phyloP scores from a whole-genome alignment of 1,140 invertebrate genomes.

The Lysiphlebus fabarum region DNA sequence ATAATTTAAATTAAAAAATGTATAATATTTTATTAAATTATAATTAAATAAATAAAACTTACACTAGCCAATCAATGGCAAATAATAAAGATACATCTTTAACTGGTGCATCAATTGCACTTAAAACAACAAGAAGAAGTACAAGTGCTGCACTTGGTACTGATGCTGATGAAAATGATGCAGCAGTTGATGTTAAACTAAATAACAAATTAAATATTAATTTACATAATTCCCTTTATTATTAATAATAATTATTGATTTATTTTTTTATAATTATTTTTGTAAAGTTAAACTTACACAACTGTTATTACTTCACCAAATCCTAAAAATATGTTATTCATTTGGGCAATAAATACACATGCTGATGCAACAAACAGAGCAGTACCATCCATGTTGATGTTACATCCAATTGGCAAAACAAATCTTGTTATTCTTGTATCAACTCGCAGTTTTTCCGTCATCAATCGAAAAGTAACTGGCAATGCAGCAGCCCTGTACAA shows the following conservation, averaged over 20 bases:
- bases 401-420: slow-evolving; percentile 86
- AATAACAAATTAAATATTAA: slow-evolving; percentile 7
- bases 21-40: background rate
- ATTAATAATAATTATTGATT: background rate
- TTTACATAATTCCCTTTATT: background rate
- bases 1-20: background rate
- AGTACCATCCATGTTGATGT: slow-evolving; percentile 93
- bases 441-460: slow-evolving; percentile 87
- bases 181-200: slow-evolving; percentile 85
- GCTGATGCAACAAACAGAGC: slow-evolving; percentile 86
- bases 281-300: slow-evolving; percentile 60
- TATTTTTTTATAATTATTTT: background rate
- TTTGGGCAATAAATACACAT: slow-evolving; percentile 89
- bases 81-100: slow-evolving; percentile 82
- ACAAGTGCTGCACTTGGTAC: slow-evolving; percentile 91
- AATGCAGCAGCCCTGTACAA: slow-evolving; percentile 83
- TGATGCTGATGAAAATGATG: slow-evolving; percentile 88
- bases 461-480: slow-evolving; percentile 88
- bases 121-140: slow-evolving; percentile 78
- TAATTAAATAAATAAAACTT: slow-evolving; percentile 52
- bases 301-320: slow-evolving; percentile 78
- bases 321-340: slow-evolving; percentile 76
- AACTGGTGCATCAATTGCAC: slow-evolving; percentile 78
- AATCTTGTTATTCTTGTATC: slow-evolving; percentile 88
- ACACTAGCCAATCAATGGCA: slow-evolving; percentile 90